A percentile compares a stretch with the other conserved stretches of the same genome.
Evolutionary conservation across 1,140 invertebrate species (phyloP).

Genomic region (Acromyrmex echinatior): DNA sequence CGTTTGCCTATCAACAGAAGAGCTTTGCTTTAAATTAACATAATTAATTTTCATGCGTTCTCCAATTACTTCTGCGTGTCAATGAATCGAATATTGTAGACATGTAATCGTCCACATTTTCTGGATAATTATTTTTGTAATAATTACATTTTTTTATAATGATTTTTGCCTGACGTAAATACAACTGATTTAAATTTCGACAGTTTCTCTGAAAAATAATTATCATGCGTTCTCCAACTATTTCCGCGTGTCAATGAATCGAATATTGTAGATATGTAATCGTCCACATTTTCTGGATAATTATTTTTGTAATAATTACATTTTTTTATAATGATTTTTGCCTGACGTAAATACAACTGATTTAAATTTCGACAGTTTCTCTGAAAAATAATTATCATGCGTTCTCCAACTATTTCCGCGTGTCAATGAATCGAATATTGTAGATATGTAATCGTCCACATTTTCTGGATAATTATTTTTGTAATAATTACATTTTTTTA

Average conservation of each 20-base stretch:
- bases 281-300: background rate
- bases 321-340: background rate
- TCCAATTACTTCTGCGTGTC: background rate
- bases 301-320: background rate
- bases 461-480: background rate
- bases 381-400: background rate
- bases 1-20: background rate
- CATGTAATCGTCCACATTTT: background rate
- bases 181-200: background rate
- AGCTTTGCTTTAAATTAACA: constrained; percentile 1
- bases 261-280: background rate
- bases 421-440: background rate
- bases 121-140: background rate
- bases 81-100: background rate
- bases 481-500: no score
- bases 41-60: background rate
- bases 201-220: background rate
- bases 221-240: background rate
- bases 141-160: no score
- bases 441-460: background rate
- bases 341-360: background rate
- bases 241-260: background rate
- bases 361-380: background rate
- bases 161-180: background rate
- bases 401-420: background rate